Evolutionary conservation across 2,113 vertebrate species (phyloP).

Genomic region (Lophius piscatorius): DNA sequence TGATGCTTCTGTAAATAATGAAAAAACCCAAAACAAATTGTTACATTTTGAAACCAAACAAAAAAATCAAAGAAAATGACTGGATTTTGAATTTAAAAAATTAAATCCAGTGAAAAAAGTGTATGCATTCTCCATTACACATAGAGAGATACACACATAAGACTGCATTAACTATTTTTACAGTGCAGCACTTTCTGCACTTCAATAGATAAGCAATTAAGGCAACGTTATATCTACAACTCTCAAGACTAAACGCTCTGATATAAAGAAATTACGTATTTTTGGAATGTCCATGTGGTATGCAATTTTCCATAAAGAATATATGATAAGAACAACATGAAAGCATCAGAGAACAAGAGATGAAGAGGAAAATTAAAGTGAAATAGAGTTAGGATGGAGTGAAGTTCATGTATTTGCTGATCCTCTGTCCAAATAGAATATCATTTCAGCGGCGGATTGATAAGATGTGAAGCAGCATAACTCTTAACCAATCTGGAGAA

Average conservation of each 20-base stretch:
- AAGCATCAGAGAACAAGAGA: no score
- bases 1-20: no score
- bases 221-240: conserved; percentile 24
- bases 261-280: conserved; percentile 51
- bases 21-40: no score
- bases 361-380: no score
- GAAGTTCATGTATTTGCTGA: conserved; percentile 38
- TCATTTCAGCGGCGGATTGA: conserved; percentile 53
- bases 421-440: conserved; percentile 45
- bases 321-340: conserved; percentile 32
- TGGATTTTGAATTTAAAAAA: background rate
- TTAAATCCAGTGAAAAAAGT: conserved; percentile 2
- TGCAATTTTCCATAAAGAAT: conserved; percentile 43
- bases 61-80: conserved; percentile 3
- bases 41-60: background rate
- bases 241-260: conserved; percentile 32
- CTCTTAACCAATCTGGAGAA: conserved; percentile 21
- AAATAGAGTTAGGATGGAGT: conserved; percentile 3
- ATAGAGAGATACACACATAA: conserved; percentile 4
- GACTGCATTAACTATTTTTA: conserved; percentile 10
- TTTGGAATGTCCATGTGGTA: conserved; percentile 42
- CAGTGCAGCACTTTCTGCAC: conserved; percentile 34
- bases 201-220: conserved; percentile 39
- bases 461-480: conserved; percentile 48
- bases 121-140: background rate